Conservation (phyloP, 2,797 vertebrate genomes). For the Odontamblyopus rebecca region DNA sequence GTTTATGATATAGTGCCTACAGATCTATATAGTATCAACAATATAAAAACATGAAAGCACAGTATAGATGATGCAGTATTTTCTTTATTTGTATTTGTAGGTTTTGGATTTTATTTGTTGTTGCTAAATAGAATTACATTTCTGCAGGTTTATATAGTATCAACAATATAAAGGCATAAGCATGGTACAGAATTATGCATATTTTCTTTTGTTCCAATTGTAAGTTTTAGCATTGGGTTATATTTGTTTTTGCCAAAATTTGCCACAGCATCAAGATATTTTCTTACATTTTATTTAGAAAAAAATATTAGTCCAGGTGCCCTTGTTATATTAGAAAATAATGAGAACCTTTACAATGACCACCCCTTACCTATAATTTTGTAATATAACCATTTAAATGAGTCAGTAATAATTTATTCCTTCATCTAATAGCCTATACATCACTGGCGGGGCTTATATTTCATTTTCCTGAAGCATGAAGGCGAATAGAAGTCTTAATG, state of each 20-base stretch:
- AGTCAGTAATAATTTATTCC: slow-evolving; percentile 78
- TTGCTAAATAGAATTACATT: no score
- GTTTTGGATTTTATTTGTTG: no score
- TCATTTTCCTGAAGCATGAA: slow-evolving; percentile 77
- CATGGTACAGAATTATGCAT: neutral
- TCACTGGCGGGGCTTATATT: slow-evolving; percentile 76
- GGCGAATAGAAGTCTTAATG: slow-evolving; percentile 81
- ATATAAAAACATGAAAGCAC: slow-evolving; percentile 8
- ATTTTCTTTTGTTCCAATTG: no score
- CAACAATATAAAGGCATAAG: slow-evolving; percentile 11
- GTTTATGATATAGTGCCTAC: slow-evolving; percentile 30
- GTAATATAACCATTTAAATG: slow-evolving; percentile 77
- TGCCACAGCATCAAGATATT: no score
- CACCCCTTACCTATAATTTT: slow-evolving; percentile 71
- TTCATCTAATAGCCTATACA: slow-evolving; percentile 78
- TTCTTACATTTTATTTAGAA: neutral
- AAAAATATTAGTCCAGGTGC: neutral
- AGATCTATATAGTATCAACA: slow-evolving; percentile 28
- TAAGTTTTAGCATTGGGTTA: no score
- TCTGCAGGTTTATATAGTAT: slow-evolving; percentile 25
- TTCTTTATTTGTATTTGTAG: no score
- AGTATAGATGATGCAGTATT: neutral
- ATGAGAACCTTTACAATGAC: slow-evolving; percentile 59
- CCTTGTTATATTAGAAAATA: neutral
- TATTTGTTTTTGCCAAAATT: no score